Base-by-base conservation (phyloP, 2,797 vertebrate species). In the Gastrophryne carolinensis region DNA sequence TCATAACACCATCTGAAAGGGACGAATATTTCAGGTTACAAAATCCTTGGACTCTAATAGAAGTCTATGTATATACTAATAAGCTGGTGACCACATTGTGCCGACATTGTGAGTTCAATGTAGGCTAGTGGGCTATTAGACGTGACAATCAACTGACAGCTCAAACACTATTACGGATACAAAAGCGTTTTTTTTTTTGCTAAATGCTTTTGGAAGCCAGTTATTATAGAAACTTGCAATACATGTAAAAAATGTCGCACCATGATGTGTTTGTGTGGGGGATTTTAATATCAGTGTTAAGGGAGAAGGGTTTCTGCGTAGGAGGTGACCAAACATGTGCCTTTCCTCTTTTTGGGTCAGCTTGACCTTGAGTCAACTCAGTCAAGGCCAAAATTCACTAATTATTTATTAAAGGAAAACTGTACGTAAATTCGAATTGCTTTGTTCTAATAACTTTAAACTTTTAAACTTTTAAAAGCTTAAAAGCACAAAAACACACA, bases 11-110 rank as follows among this genome's bases (percentile, higher is more conserved):
- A 73, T 32, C 56, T 79, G 68, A 79, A 78, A 70, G 79, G 15
- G 75, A 47, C 79, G 62, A 58, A 64, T 13, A 61, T 74, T 82
- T 74, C 80, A 49, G 67, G 65, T 76, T 79, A 68, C 65, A 69
- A 12, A 5, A 8, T 75, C 78, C 53, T 66, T 77, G 80, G 52
- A 71, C 60, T n/a, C 60, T 58, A 71, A 60, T 57, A 39, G 67
- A 71, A 49, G 54, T 41, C 82, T 83, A 82, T 87, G 84, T 82
- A 80, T 86, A 83, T 79, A 80, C 82, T 83, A 82, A 83, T 79
- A 82, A 80, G 57, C 74, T 79, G 65, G 81, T 79, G 82, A 82
- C 82, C 76, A 44, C 77, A 17, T 69, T 32, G 29, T 71, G 50
- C 37, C 41, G 49, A 53, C 5, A 56, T 71, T 49, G 37, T 57